Conservation (phyloP, 1,140 invertebrate species). For the Oedothorax gibbosus region DNA sequence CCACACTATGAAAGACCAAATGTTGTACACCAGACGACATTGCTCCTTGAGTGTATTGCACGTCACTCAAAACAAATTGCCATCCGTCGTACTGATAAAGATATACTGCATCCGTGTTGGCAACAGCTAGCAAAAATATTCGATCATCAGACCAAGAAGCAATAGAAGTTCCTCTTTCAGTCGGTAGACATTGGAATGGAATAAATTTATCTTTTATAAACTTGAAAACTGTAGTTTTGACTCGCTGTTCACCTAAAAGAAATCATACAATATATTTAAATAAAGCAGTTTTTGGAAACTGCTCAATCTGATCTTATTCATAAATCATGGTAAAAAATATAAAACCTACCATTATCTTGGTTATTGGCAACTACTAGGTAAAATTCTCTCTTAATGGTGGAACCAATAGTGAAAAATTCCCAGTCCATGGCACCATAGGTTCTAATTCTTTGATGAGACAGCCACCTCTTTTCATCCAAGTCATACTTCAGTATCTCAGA, state of each 20-base stretch:
- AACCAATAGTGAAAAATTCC: constrained; percentile 64
- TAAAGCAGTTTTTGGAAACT: background rate
- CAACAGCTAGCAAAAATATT: constrained; percentile 63
- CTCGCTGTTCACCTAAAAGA: background rate
- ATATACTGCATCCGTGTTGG: constrained; percentile 53
- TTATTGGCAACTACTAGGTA: constrained; percentile 66
- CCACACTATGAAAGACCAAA: constrained; percentile 12
- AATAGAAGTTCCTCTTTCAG: constrained; percentile 62
- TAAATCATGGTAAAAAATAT: no score
- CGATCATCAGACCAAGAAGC: constrained; percentile 61
- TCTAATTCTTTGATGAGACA: constrained; percentile 69
- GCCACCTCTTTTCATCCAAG: constrained; percentile 66
- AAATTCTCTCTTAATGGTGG: constrained; percentile 61
- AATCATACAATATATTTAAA: background rate
- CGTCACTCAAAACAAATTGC: constrained; percentile 66
- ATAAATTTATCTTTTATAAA: constrained; percentile 66
- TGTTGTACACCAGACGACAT: constrained; percentile 58
- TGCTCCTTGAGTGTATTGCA: constrained; percentile 53
- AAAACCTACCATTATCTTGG: constrained; percentile 52
- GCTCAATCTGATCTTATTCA: no score
- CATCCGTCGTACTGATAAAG: constrained; percentile 70
- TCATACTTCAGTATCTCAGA: constrained; percentile 71
- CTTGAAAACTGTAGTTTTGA: constrained; percentile 62
- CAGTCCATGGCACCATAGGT: constrained; percentile 67
- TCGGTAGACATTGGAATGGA: constrained; percentile 69